A percentile compares a stretch with the other conserved stretches of the same genome.
Evolutionary conservation across 2,888 invertebrate genomes (phyloP).

Genomic region (Dasypolia templi): DNA sequence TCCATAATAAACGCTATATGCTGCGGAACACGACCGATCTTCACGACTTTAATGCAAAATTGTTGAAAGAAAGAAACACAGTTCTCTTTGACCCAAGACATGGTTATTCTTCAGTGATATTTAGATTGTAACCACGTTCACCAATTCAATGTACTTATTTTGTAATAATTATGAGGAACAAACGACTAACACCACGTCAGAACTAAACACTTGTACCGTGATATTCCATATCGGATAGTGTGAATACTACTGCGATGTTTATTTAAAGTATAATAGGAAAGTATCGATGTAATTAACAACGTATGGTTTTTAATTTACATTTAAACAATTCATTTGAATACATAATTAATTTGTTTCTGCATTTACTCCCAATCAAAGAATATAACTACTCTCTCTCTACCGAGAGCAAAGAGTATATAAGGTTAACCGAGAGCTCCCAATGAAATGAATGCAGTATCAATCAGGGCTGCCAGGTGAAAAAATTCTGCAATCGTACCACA

Average conservation of each 20-base stretch:
- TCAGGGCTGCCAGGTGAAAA: too few relatives aligned
- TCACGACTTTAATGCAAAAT: conserved; percentile 93
- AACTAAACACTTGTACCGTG: conserved; percentile 3
- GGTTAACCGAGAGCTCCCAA: too few relatives aligned
- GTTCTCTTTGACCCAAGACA: conserved; percentile 94
- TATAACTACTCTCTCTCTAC: too few relatives aligned
- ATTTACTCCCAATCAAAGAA: neutral
- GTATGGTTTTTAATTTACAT: neutral
- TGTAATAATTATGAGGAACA: neutral
- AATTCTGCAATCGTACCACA: too few relatives aligned
- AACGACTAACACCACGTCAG: conserved; percentile 43
- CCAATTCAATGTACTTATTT: neutral
- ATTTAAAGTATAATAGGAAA: neutral
- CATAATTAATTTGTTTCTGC: conserved; percentile 21
- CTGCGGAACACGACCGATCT: conserved; percentile 95
- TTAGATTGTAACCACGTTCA: neutral
- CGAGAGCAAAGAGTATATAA: too few relatives aligned
- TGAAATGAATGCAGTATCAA: neutral
- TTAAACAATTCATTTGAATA: conserved; percentile 8
- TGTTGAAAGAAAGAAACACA: conserved; percentile 94
- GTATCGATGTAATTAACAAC: conserved; percentile 7
- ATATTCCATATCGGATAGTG: neutral
- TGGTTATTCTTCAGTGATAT: conserved; percentile 47
- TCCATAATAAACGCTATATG: conserved; percentile 99
- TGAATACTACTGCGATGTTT: neutral